A percentile compares a stretch with the other conserved stretches of the same genome.
These are phyloP conservation scores for Schrankia costaestrigalis DNA, from an alignment of 2,888 invertebrate genomes.

Conservation along the genomic window DNA sequence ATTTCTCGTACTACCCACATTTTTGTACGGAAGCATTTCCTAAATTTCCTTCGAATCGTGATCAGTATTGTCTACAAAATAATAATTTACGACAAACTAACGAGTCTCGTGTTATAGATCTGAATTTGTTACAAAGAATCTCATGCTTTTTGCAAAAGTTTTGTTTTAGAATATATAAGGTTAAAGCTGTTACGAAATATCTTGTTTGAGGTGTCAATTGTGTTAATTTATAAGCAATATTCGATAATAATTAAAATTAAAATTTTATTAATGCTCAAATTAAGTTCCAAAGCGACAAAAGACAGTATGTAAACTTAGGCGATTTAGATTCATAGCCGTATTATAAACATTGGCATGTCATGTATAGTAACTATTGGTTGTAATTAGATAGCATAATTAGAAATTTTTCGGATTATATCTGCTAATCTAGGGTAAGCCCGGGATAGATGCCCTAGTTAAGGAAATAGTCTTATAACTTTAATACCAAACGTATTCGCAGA, in stretches of 20 bases:
- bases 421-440: too few relatives aligned
- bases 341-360: too few relatives aligned
- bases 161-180: slow-evolving; percentile 67
- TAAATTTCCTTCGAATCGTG: slow-evolving; percentile 60
- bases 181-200: slow-evolving; percentile 38
- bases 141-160: slow-evolving; percentile 68
- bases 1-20: slow-evolving; percentile 87
- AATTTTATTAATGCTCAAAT: slow-evolving; percentile 7
- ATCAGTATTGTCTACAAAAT: slow-evolving; percentile 52
- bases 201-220: slow-evolving; percentile 14
- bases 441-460: too few relatives aligned
- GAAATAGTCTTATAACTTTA: too few relatives aligned
- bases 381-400: too few relatives aligned
- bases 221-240: too few relatives aligned
- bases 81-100: slow-evolving; percentile 39
- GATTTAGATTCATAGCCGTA: too few relatives aligned
- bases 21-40: slow-evolving; percentile 88
- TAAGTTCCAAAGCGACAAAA: not conserved
- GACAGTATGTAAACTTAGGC: too few relatives aligned
- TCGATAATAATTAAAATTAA: too few relatives aligned
- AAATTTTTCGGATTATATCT: too few relatives aligned
- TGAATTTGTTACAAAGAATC: slow-evolving; percentile 62
- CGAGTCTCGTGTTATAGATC: slow-evolving; percentile 59
- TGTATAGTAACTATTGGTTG: too few relatives aligned
- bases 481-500: too few relatives aligned